Evolutionary conservation across 2,797 vertebrate species (phyloP).

Genomic region (Capromys pilorides): DNA sequence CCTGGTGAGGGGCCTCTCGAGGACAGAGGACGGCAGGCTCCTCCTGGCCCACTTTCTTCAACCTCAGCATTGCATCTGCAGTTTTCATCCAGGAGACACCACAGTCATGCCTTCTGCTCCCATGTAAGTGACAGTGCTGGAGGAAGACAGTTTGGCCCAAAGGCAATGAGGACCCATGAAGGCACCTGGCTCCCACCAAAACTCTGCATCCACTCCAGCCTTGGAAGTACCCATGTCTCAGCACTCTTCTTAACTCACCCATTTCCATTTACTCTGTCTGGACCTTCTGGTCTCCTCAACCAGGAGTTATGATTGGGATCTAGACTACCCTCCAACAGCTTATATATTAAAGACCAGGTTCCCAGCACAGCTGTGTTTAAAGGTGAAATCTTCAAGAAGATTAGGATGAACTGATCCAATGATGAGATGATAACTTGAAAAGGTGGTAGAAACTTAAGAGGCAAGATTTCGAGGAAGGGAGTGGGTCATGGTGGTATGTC

Average conservation of each 20-base stretch:
- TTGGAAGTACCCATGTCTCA: no score
- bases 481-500: not conserved
- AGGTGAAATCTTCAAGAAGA: not conserved
- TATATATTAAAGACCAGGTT: not conserved
- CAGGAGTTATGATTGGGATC: not conserved
- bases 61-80: not conserved
- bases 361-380: not conserved
- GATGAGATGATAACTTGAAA: not conserved
- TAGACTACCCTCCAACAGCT: not conserved
- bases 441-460: not conserved
- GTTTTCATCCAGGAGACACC: not conserved
- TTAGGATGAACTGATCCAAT: not conserved
- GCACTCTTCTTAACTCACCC: not conserved
- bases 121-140: not conserved
- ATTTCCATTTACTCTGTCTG: fast-evolving
- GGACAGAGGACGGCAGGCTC: not conserved
- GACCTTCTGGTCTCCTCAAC: not conserved
- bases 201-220: not conserved
- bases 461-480: no score
- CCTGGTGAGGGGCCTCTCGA: not conserved
- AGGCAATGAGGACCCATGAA: not conserved
- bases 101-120: not conserved
- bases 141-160: not conserved
- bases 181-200: not conserved
- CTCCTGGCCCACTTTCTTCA: fast-evolving